Base-by-base conservation (phyloP, 2,888 invertebrate genomes). In the Yponomeuta malinellus region DNA sequence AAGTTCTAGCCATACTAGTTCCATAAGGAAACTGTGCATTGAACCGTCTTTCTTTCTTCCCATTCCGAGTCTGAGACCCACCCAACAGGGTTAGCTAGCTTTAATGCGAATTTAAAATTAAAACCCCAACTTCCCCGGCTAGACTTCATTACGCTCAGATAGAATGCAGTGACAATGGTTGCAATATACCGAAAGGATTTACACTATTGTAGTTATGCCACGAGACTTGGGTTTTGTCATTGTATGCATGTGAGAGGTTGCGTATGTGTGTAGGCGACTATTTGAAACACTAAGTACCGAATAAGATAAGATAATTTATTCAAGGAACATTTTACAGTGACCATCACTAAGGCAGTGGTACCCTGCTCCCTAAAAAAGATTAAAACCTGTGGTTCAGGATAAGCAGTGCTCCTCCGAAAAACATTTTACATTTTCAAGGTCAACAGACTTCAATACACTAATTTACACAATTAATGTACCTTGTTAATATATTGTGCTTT, bases 31-130 rank as follows among this genome's bases (percentile, higher is more conserved):
- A 8, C 15, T 15, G 33, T 33, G 52, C 15, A 15, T 12, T 15
- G 12, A 59, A 12, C 15, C 4, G 52, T 15, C 52, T 59, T 59
- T 15, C 15, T 5, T 59, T 59, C 15, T 59, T 15, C 15, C 3
- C 15, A 15, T 15, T 15, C 15, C 15, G 15, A 59, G 52, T 0
- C 15, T 1, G 52, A 59, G 52, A 59, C 10, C 52, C 15, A 15
- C 52, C 52, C 52, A 59, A 15, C 52, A 59, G 52, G 5, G 52
- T 59, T 59, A 59, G 52, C 52, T 59, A 59, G 52, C 52, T 59
- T 59, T 59, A 59, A 59, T 59, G 52, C 52, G 52, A 59, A 59
- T 59, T 59, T 59, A 59, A 59, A 59, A 59, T 59, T 59, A 59
- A 59, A 59, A 59, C 52, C 52, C 52, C 52, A 59, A 59, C 52